These are phyloP conservation scores for Calliopsis andreniformis DNA, from an alignment of 1,140 invertebrate species.

Conservation along the genomic window DNA sequence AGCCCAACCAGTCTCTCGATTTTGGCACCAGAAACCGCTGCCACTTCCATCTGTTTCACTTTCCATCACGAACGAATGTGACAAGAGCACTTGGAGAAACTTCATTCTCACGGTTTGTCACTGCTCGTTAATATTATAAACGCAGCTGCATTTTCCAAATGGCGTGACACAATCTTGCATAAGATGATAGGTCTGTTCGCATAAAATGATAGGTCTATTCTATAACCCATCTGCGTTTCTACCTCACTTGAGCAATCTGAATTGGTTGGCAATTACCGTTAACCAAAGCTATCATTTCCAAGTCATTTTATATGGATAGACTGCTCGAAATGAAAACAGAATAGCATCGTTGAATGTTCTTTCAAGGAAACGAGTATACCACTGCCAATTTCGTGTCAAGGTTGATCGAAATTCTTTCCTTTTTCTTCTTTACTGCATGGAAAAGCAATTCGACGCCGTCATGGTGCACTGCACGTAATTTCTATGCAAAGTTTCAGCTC, in stretches of 20 bases:
- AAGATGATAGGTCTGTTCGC: neutral
- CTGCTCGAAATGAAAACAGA: constrained; percentile 18
- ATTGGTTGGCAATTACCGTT: constrained; percentile 18
- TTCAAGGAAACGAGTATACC: neutral
- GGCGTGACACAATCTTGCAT: too few relatives aligned
- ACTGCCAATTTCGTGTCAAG: neutral
- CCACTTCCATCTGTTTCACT: constrained; percentile 37
- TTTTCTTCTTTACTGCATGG: neutral
- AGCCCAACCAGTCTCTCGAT: constrained; percentile 5
- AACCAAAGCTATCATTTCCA: constrained; percentile 18
- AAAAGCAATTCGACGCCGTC: neutral
- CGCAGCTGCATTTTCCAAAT: too few relatives aligned
- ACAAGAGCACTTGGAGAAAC: neutral
- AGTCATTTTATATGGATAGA: constrained; percentile 30
- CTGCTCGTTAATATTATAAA: neutral
- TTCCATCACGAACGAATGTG: neutral
- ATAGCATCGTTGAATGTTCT: constrained; percentile 16
- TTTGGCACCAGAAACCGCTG: constrained; percentile 16
- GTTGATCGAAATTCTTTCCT: neutral
- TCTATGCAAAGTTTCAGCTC: constrained; percentile 7
- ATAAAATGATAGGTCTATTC: too few relatives aligned
- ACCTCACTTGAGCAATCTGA: constrained; percentile 21
- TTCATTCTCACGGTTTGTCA: constrained; percentile 17
- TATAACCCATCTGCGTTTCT: too few relatives aligned
- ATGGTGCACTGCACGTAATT: neutral